Evolutionary conservation across 2,888 invertebrate species (phyloP), one percentile per base, ranked within the genome.

Genomic region (Chloroclystis v-ata): DNA sequence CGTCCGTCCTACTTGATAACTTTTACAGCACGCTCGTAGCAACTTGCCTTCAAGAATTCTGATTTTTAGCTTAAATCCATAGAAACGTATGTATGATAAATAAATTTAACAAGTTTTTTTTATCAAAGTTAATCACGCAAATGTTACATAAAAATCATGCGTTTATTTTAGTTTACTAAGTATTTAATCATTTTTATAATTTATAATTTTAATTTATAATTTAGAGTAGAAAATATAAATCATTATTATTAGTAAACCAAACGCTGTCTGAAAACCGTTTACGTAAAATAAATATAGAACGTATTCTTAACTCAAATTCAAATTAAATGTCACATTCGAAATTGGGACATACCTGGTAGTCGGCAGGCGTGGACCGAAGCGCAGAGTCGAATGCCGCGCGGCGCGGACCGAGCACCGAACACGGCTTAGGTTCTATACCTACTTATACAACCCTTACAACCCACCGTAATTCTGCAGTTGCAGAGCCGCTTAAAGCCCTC

Each of bases 361-460:
- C 81, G 79, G 65, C 72, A 61, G 62, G 61, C 69, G 61, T 63
- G 67, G 67, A 25, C 65, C 71, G 62, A 53, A 61, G 70, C 69
- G 62, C 69, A 67, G 60, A 68, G 73, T 69, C 50, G 69, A 83
- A 72, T 80, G 81, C 81, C 81, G 82, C 66, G 60, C 82, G 78
- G 72, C 75, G 72, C 73, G 61, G 54, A 32, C 55, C 48, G 56
- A 50, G 37, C 42, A 45, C 45, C 54, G 55, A 64, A 54, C 59
- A 61, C 13, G 28, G 57, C 55, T 50, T 25, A 8, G 9, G 26
- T 41, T 37, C 41, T 43, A 9, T 16, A 37, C 46, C 45, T 26
- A 26, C 26, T 6, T 7, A 24, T 6, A 6, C 9, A 20, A 26
- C 26, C 26, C 26, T 26, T 28, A 33, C 32, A 13, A 32, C 14